phyloP scores from a whole-genome alignment of 2,797 vertebrate species.

The Alfaro cultratus region DNA sequence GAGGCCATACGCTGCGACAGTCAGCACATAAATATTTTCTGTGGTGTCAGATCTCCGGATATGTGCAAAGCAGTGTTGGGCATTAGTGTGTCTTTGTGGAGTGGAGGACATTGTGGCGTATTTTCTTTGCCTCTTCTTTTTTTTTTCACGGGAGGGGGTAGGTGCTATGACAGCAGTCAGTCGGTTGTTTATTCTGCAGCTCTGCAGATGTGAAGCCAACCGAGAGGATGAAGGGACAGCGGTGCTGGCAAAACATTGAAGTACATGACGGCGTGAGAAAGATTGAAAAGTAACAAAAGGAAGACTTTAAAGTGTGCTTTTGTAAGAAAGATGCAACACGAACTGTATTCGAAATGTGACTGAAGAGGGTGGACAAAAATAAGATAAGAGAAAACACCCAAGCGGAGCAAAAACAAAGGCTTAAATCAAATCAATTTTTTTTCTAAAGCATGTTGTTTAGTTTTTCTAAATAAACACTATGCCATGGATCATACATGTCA shows the following conservation, averaged over 20 bases:
- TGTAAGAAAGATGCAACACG: conserved; percentile 1
- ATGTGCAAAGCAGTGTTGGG: conserved; percentile 39
- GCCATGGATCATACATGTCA: not conserved
- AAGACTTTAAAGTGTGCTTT: conserved; percentile 4
- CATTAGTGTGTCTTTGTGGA: conserved; percentile 36
- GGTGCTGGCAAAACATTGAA: conserved; percentile 7
- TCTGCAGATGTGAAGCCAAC: conserved; percentile 44
- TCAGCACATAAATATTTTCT: conserved; percentile 65
- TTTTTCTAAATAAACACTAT: too few species aligned
- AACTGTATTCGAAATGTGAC: conserved; percentile 15
- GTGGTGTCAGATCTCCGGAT: conserved; percentile 37
- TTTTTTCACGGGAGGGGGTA: conserved; percentile 3
- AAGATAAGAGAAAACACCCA: conserved; percentile 27
- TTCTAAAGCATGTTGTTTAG: not conserved
- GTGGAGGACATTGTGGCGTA: conserved; percentile 44
- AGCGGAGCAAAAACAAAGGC: conserved; percentile 27
- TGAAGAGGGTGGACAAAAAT: conserved; percentile 8
- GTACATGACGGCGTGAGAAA: not conserved
- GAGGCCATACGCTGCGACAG: conserved; percentile 47
- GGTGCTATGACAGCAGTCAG: conserved; percentile 69
- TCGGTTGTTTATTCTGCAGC: conserved; percentile 56
- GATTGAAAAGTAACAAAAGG: conserved; percentile 5
- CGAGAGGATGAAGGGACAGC: conserved; percentile 32
- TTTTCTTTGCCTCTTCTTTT: conserved; percentile 1
- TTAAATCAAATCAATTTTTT: conserved; percentile 21